phyloP scores from a whole-genome alignment of 2,113 vertebrate species.

The Aythya baeri region DNA sequence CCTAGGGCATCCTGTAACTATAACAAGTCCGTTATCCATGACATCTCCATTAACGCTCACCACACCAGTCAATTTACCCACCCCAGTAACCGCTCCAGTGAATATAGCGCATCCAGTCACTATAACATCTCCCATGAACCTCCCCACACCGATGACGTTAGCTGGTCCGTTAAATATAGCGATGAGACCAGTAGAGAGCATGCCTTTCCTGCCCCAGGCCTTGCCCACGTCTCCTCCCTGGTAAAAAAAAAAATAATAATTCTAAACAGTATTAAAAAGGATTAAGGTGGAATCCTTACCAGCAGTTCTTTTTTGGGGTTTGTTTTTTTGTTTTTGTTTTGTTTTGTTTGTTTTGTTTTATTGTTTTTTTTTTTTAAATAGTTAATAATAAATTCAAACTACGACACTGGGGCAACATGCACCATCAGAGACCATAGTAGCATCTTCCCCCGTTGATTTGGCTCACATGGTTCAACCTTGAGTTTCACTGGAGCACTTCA shows the following conservation, averaged over 20 bases:
- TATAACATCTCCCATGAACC: slow-evolving; percentile 92
- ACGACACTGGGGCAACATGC: slow-evolving; percentile 72
- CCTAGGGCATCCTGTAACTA: slow-evolving; percentile 95
- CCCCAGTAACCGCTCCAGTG: slow-evolving; percentile 84
- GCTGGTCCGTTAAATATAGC: slow-evolving; percentile 95
- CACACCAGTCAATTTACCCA: slow-evolving; percentile 93
- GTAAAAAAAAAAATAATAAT: slow-evolving; percentile 77
- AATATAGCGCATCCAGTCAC: slow-evolving; percentile 97
- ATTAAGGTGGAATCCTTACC: slow-evolving; percentile 81
- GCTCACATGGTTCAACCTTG: slow-evolving; percentile 76
- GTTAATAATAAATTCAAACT: slow-evolving; percentile 70
- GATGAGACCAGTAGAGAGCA: slow-evolving; percentile 96
- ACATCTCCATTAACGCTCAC: slow-evolving; percentile 89
- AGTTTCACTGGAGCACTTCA: slow-evolving; percentile 78
- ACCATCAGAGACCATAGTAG: slow-evolving; percentile 72
- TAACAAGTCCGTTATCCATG: slow-evolving; percentile 91
- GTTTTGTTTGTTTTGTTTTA: slow-evolving; percentile 46
- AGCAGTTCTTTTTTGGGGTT: slow-evolving; percentile 79
- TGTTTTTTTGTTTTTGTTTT: slow-evolving; percentile 66
- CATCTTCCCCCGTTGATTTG: slow-evolving; percentile 76
- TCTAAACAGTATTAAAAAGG: slow-evolving; percentile 79
- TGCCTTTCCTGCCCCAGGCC: slow-evolving; percentile 97
- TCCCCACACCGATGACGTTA: slow-evolving; percentile 91
- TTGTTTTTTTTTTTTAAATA: slow-evolving; percentile 9
- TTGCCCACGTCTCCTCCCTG: slow-evolving; percentile 95